A percentile compares a stretch with the other conserved stretches of the same genome.
phyloP scores from a whole-genome alignment of 1,140 invertebrate genomes.

The Campoletis sonorensis region DNA sequence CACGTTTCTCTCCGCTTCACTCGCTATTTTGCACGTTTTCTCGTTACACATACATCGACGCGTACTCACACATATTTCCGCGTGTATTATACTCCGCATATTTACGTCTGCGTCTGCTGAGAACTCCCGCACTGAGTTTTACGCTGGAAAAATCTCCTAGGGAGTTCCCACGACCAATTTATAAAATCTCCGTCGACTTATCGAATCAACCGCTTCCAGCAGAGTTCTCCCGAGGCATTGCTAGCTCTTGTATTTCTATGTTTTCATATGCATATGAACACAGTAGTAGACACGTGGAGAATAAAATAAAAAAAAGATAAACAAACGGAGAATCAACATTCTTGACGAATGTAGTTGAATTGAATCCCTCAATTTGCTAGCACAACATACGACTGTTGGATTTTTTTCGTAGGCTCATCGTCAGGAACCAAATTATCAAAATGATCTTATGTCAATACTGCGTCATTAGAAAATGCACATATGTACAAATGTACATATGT shows the following conservation, averaged over 20 bases:
- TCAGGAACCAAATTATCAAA: too few relatives aligned
- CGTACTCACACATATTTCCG: too few relatives aligned
- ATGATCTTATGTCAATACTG: neutral
- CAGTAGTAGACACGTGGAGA: neutral
- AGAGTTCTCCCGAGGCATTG: neutral
- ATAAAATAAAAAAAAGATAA: slow-evolving; percentile 8
- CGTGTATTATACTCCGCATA: neutral
- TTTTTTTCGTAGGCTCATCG: too few relatives aligned
- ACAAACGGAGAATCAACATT: too few relatives aligned
- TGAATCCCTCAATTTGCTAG: too few relatives aligned
- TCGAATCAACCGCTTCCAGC: slow-evolving; percentile 33
- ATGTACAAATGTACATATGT: neutral
- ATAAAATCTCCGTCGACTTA: slow-evolving; percentile 54
- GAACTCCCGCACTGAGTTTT: neutral
- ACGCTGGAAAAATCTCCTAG: slow-evolving; percentile 13
- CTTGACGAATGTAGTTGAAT: too few relatives aligned
- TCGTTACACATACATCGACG: neutral
- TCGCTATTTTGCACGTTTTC: slow-evolving; percentile 22
- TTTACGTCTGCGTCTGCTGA: neutral
- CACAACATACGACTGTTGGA: too few relatives aligned
- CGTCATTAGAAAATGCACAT: slow-evolving; percentile 18
- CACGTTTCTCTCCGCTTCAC: neutral
- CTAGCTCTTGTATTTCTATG: neutral
- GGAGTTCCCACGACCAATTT: slow-evolving; percentile 51
- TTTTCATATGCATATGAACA: neutral